Percentiles rank a stretch among this genome's conserved stretches.
Conservation (phyloP, 1,140 invertebrate genomes). For the Drosophila jambulina region DNA sequence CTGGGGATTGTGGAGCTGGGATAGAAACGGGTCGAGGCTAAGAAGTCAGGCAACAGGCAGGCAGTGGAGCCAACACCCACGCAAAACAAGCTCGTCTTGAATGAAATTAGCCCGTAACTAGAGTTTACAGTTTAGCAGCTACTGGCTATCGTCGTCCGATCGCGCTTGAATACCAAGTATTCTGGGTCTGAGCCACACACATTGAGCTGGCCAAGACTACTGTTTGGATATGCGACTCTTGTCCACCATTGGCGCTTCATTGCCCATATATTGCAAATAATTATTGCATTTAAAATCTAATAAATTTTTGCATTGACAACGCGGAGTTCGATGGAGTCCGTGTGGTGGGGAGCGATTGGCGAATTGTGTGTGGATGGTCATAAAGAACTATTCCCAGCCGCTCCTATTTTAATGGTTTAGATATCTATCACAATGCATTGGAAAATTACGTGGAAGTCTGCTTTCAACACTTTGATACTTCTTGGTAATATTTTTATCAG, state of each 20-base stretch:
- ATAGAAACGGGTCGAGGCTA: background rate
- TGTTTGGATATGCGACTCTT: conserved; percentile 62
- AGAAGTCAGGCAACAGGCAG: conserved; percentile 28
- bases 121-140: conserved; percentile 75
- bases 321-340: conserved; percentile 53
- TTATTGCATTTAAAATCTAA: conserved; percentile 85
- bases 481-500: background rate
- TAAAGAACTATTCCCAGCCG: conserved; percentile 36
- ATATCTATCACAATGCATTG: conserved; percentile 39
- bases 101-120: conserved; percentile 67
- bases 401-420: conserved; percentile 73
- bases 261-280: conserved; percentile 83
- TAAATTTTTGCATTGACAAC: conserved; percentile 81
- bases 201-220: conserved; percentile 20
- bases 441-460: background rate
- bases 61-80: conserved; percentile 70
- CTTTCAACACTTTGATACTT: conserved; percentile 1
- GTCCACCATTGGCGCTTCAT: conserved; percentile 72
- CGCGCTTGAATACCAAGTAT: conserved; percentile 60
- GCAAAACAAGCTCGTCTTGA: conserved; percentile 56
- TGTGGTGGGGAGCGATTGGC: conserved; percentile 3
- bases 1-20: conserved; percentile 17
- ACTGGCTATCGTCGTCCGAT: conserved; percentile 40
- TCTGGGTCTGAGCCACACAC: conserved; percentile 36
- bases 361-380: background rate